Base-by-base conservation (phyloP, 1,140 invertebrate genomes). In the Phthorimaea operculella region DNA sequence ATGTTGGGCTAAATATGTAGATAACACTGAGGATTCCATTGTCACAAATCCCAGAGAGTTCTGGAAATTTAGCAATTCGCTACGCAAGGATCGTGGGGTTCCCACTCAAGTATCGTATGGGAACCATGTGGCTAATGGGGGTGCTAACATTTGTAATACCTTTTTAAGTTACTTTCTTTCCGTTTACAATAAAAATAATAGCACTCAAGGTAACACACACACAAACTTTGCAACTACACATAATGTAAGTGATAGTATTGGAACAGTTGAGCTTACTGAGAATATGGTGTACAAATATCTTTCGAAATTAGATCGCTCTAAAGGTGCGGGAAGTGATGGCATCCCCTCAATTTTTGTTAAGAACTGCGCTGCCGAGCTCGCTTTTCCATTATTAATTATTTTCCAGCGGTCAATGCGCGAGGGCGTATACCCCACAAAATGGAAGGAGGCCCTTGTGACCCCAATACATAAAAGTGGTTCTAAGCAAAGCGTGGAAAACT, bases 131-230 rank as follows among this genome's bases (percentile, higher is more conserved):
- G 16, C 44, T 9, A 14, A 4, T 16, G 44, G 44, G 1, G 44
- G 44, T 4, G 11, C 44, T 3, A 17, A 47, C 16, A 47, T 47
- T 4, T 47, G 44, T 15, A 47, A 47, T 4, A 15, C 44, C 3
- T 47, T 47, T 47, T 47, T 47, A 16, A 15, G 15, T 14, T 47
- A 47, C 15, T 47, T 47, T 47, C 15, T 47, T 15, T 47, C 44
- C 10, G 44, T 47, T 15, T 47, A 47, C 16, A 47, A 28, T 28
- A 28, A 28, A 28, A 28, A 28, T 28, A 28, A 28, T 6, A 28
- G 21, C 2, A 2, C 21, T 28, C 21, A 28, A 4, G 6, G 6
- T 6, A 28, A 28, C 21, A 28, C 21, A 28, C 2, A 28, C 21
- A 4, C 6, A 28, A 28, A 2, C 21, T 28, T n/a, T n/a, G n/a